Conservation (phyloP, 2,113 vertebrate species). For the Neolamprologus hecqui region DNA sequence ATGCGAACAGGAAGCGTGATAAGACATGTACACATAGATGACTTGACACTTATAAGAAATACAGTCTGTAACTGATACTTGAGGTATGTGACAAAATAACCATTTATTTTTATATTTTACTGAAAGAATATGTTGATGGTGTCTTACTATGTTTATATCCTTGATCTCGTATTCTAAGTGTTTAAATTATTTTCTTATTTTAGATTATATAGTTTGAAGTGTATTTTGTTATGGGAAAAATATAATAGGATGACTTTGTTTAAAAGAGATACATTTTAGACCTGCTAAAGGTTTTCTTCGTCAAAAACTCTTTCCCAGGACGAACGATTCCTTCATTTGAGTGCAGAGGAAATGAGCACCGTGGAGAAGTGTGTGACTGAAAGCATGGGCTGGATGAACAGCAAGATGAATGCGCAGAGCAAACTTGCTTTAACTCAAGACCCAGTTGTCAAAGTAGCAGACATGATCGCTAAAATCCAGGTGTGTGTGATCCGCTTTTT, state of each 20-base stretch:
- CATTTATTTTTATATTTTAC: background rate
- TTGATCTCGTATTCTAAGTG: background rate
- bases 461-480: slow-evolving; percentile 86
- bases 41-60: background rate
- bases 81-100: background rate
- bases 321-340: slow-evolving; percentile 84
- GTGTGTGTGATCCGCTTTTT: slow-evolving; percentile 61
- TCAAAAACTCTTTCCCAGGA: slow-evolving; percentile 69
- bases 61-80: background rate
- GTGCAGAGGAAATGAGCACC: slow-evolving; percentile 76
- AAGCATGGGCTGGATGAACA: slow-evolving; percentile 88
- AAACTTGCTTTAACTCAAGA: slow-evolving; percentile 84
- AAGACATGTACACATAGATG: background rate
- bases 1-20: background rate
- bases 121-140: background rate
- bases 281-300: background rate
- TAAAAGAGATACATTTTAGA: background rate
- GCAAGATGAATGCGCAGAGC: slow-evolving; percentile 87
- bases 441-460: slow-evolving; percentile 86
- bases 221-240: background rate
- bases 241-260: background rate
- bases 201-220: background rate
- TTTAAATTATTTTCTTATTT: background rate
- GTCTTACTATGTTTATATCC: background rate
- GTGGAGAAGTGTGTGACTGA: slow-evolving; percentile 84